Evolutionary conservation across 2,797 vertebrate species (phyloP).

Genomic region (Premnoplex brunnescens): DNA sequence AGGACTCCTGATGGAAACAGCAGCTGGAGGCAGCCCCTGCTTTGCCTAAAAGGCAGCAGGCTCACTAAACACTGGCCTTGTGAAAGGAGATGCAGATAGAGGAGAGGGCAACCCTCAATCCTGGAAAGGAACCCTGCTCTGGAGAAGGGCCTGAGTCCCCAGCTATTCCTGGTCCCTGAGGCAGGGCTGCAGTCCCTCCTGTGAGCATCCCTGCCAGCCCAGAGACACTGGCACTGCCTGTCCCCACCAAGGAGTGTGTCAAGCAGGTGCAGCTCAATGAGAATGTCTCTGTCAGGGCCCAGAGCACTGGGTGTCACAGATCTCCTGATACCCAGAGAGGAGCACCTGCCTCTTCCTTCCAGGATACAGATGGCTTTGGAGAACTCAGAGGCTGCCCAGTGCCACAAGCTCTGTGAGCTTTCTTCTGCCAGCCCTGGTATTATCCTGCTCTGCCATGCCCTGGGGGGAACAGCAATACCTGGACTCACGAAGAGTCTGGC

Average conservation of each 20-base stretch:
- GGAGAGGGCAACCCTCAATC: neutral
- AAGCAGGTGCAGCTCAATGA: neutral
- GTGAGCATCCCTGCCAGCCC: neutral
- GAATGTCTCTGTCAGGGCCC: neutral
- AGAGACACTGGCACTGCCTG: neutral
- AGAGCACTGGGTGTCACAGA: neutral
- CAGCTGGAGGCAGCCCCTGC: neutral
- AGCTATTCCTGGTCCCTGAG: neutral
- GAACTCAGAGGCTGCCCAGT: neutral
- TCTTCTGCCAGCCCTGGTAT: neutral
- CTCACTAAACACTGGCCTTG: neutral
- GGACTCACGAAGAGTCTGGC: constrained; percentile 42
- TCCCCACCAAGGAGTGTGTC: neutral
- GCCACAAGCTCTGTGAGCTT: neutral
- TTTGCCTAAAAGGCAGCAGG: neutral
- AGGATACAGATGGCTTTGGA: too few species aligned
- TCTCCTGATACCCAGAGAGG: neutral
- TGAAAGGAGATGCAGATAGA: neutral
- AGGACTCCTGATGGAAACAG: neutral
- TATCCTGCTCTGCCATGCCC: neutral
- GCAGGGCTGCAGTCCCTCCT: neutral
- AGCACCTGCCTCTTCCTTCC: neutral
- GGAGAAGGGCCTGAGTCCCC: neutral
- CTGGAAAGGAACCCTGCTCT: neutral
- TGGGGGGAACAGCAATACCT: constrained; percentile 39